phyloP scores from a whole-genome alignment of 2,797 vertebrate genomes.

The Mormyrus proboscirostris region DNA sequence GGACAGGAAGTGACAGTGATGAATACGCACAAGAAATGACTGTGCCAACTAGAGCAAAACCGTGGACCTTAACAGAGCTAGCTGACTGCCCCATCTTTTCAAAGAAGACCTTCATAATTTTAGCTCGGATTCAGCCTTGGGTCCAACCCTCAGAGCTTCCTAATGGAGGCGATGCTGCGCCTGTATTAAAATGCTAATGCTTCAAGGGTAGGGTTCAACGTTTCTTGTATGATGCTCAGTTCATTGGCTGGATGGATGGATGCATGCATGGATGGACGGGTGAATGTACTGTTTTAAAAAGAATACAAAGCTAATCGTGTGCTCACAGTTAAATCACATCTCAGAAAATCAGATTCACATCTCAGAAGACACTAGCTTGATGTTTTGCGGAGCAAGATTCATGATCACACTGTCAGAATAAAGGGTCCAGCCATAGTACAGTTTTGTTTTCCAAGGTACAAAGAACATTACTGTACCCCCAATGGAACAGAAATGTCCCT shows the following conservation, averaged over 20 bases:
- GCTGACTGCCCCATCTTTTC: constrained; percentile 32
- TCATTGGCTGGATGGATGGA: background rate
- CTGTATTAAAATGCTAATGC: constrained; percentile 52
- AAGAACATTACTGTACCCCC: background rate
- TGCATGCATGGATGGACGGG: background rate
- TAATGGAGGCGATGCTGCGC: constrained; percentile 52
- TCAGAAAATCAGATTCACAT: background rate
- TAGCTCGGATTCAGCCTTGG: constrained; percentile 51
- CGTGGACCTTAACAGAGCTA: constrained; percentile 20
- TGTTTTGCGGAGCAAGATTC: background rate
- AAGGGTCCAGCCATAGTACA: background rate
- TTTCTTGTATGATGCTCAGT: background rate
- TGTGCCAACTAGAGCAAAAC: constrained; percentile 30
- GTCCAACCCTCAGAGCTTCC: constrained; percentile 43
- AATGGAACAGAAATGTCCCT: background rate
- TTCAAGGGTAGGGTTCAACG: background rate
- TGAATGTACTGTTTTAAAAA: background rate
- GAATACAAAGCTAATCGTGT: background rate
- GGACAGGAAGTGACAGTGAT: background rate
- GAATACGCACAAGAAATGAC: background rate
- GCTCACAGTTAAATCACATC: too few species aligned
- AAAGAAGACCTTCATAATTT: constrained; percentile 39
- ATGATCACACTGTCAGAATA: background rate
- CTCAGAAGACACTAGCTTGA: background rate
- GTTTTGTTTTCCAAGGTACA: background rate